Base-by-base conservation (phyloP, 2,113 vertebrate genomes). In the Psilopsiagon aymara region DNA sequence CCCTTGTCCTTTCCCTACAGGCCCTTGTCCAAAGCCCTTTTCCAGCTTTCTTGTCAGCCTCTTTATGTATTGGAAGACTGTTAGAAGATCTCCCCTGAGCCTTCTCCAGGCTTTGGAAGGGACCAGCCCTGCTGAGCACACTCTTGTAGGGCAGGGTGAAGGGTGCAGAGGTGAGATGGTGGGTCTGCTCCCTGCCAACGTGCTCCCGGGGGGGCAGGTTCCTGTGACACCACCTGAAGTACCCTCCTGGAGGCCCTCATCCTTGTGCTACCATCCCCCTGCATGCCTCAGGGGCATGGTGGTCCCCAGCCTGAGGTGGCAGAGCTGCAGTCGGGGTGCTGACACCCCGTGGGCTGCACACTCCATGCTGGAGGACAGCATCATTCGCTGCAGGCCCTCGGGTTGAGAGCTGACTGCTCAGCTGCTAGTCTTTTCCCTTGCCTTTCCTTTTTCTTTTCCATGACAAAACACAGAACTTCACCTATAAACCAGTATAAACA, bases 301-400 rank as follows among this genome's bases (percentile, higher is more conserved):
- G 31, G 29, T 44, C 13, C 31, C 51, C 64, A 24, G 41, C 15
- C 51, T 0, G 1, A 57, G 75, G 55, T 70, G 82, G 88, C 91
- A 94, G 91, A 86, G 18, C 51, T 75, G 86, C 83, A 66, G 75
- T 29, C 85, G 47, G 75, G 70, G 63, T 71, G 92, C 69, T 76
- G 86, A 43, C 94, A 79, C 82, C 59, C 79, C 60, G 69, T 24
- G 11, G 88, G 85, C 88, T 84, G 64, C 1, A 3, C 77, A 60
- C 28, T n/a, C 1, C 57, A 9, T 0, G 6, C 73, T 64, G 88
- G 35, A 51, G 83, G 82, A 78, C 77, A 64, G 37, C 67, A 77
- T 88, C 28, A 91, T 88, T 70, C 88, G 44, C 82, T 79, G 64
- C 94, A 71, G 76, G 73, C 69, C 55, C 51, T 33, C 3, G 35